Percentiles rank a stretch among this genome's conserved stretches.
Evolutionary conservation across 2,113 vertebrate species (phyloP).

Genomic region (Tragelaphus imberbis): DNA sequence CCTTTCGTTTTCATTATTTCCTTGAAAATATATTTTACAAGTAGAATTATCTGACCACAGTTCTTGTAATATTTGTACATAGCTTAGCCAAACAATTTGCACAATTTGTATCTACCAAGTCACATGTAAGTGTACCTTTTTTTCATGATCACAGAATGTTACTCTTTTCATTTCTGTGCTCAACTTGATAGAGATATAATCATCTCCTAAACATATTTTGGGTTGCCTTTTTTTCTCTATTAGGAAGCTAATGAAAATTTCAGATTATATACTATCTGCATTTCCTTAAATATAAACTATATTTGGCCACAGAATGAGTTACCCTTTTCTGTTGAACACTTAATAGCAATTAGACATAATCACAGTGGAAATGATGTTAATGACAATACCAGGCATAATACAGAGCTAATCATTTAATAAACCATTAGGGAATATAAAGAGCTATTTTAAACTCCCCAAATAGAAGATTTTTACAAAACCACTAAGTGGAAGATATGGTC

Average conservation of each 20-base stretch:
- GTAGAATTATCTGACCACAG: neutral
- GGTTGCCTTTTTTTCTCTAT: neutral
- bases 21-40: neutral
- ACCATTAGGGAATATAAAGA: neutral
- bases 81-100: neutral
- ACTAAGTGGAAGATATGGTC: neutral
- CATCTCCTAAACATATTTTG: neutral
- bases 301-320: neutral
- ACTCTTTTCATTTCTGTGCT: neutral
- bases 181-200: neutral
- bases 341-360: neutral
- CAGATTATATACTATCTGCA: neutral
- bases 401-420: neutral
- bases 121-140: neutral
- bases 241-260: neutral
- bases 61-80: neutral
- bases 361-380: neutral
- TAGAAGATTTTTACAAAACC: neutral
- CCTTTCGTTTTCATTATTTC: neutral
- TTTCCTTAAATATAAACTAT: neutral
- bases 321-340: neutral
- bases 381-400: neutral
- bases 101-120: neutral
- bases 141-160: neutral
- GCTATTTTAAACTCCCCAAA: neutral